Percentiles rank a stretch among this genome's conserved stretches.
Evolutionary conservation across 2,113 vertebrate species (phyloP).

Genomic region (Heliornis fulica): DNA sequence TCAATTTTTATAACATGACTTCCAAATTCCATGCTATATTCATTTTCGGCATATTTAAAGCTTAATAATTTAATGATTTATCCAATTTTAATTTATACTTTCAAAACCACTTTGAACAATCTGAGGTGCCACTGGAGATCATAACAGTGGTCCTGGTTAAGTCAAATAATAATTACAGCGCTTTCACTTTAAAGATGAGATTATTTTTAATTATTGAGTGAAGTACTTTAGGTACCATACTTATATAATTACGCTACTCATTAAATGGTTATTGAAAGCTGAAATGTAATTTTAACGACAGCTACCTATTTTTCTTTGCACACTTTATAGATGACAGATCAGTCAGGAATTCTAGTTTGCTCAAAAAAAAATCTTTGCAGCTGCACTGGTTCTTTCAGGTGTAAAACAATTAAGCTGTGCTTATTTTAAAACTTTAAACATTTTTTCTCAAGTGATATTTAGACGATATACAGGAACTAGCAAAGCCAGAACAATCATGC

Average conservation of each 20-base stretch:
- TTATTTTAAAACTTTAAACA: slow-evolving; percentile 42
- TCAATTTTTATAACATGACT: slow-evolving; percentile 58
- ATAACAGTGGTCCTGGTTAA: slow-evolving; percentile 75
- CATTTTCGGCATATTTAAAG: slow-evolving; percentile 69
- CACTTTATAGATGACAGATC: slow-evolving; percentile 75
- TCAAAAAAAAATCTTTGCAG: slow-evolving; percentile 65
- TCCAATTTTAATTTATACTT: slow-evolving; percentile 75
- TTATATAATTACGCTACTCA: slow-evolving; percentile 77
- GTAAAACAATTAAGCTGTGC: slow-evolving; percentile 48
- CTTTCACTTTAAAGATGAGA: slow-evolving; percentile 78
- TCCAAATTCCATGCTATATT: slow-evolving; percentile 61
- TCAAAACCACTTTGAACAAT: slow-evolving; percentile 69
- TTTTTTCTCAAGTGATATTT: slow-evolving; percentile 8
- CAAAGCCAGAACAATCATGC: not conserved
- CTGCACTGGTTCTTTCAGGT: slow-evolving; percentile 55
- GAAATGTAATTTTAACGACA: slow-evolving; percentile 78
- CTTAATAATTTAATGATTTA: slow-evolving; percentile 78
- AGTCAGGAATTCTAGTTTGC: slow-evolving; percentile 65
- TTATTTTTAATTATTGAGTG: slow-evolving; percentile 81
- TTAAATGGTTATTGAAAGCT: slow-evolving; percentile 78
- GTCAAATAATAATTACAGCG: slow-evolving; percentile 77
- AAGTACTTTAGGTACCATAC: slow-evolving; percentile 74
- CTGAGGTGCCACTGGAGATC: slow-evolving; percentile 72
- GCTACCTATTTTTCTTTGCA: slow-evolving; percentile 75
- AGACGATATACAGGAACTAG: not conserved